Evolutionary conservation across 2,888 invertebrate species (phyloP).

Genomic region (Ischnura elegans): DNA sequence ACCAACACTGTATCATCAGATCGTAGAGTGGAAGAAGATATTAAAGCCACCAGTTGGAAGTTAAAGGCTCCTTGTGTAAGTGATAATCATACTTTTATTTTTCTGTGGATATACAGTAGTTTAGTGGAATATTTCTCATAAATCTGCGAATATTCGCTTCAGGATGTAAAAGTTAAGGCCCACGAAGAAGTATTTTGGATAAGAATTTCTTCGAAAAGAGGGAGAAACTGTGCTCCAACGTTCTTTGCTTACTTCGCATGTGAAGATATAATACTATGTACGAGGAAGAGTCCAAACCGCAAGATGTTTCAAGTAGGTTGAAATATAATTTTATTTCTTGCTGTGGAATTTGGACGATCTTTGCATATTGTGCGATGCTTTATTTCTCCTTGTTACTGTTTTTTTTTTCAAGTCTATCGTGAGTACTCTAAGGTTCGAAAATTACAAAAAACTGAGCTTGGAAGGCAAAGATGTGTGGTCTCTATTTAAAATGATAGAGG

Average conservation of each 20-base stretch:
- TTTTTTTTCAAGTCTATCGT: not conserved
- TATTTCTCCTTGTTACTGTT: not conserved
- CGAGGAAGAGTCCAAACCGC: not conserved
- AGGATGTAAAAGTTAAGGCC: slow-evolving; percentile 23
- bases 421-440: slow-evolving; percentile 13
- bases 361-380: not conserved
- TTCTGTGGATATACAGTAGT: not conserved
- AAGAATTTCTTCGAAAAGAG: not conserved
- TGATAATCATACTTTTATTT: not conserved
- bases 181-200: slow-evolving; percentile 42
- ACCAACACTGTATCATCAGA: not conserved
- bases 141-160: not conserved
- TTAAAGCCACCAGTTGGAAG: not conserved
- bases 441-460: slow-evolving; percentile 26
- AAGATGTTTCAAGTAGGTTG: not conserved
- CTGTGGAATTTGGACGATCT: too few species aligned
- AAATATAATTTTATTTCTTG: not conserved
- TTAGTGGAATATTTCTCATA: not conserved
- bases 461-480: slow-evolving; percentile 26
- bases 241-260: not conserved
- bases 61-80: not conserved
- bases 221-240: not conserved
- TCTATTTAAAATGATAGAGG: not conserved
- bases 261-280: slow-evolving; percentile 28
- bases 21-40: not conserved